phyloP scores from a whole-genome alignment of 2,888 invertebrate species.

The Invenusta paracnida region DNA sequence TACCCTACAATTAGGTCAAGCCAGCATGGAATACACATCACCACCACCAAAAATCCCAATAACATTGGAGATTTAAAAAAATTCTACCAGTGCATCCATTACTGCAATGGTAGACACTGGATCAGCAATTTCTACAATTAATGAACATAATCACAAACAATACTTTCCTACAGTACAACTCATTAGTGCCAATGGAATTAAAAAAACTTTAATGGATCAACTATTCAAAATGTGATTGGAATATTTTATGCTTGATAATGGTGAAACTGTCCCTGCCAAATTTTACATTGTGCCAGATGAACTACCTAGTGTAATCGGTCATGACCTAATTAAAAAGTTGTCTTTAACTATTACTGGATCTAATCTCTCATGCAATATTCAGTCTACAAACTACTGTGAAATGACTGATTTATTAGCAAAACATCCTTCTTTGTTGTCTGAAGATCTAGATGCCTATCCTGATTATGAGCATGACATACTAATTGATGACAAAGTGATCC shows the following conservation, averaged over 20 bases:
- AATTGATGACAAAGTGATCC: not conserved
- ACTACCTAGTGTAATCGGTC: not conserved
- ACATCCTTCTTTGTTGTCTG: not conserved
- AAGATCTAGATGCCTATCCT: not conserved
- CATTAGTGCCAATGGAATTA: not conserved
- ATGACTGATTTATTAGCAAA: not conserved
- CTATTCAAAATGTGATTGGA: not conserved
- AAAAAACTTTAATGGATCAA: not conserved
- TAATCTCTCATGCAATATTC: not conserved
- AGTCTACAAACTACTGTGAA: not conserved
- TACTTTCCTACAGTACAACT: not conserved
- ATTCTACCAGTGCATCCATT: not conserved
- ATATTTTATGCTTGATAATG: not conserved
- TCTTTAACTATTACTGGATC: not conserved
- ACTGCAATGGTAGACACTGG: not conserved
- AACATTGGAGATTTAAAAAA: not conserved
- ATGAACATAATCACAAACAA: not conserved
- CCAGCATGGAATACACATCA: not conserved
- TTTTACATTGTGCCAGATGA: not conserved
- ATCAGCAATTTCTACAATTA: not conserved
- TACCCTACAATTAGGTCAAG: not conserved
- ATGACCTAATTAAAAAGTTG: not conserved
- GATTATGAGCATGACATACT: not conserved
- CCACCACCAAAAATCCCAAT: not conserved
- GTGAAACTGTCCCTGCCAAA: not conserved